Evolutionary conservation across 2,113 vertebrate species (phyloP).

Genomic region (Mastomys natalensis): DNA sequence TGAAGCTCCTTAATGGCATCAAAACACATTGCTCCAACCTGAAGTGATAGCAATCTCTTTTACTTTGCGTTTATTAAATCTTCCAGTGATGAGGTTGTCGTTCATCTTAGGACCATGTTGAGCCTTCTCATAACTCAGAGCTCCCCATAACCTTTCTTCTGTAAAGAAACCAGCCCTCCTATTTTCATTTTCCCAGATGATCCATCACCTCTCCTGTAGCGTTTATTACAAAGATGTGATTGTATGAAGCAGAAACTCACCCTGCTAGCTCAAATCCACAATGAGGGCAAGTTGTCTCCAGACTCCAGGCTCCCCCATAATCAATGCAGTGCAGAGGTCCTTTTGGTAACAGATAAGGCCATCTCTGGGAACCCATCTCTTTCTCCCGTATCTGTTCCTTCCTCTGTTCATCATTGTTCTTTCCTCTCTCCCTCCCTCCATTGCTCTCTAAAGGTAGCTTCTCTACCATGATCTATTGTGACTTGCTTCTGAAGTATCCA

Average conservation of each 20-base stretch:
- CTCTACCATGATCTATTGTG: neutral
- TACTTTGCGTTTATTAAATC: too few species aligned
- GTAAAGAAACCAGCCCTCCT: neutral
- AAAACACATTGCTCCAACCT: neutral
- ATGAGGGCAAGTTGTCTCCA: accelerated
- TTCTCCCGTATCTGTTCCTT: neutral
- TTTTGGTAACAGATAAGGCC: neutral
- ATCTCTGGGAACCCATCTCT: neutral
- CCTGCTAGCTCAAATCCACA: neutral
- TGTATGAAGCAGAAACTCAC: neutral
- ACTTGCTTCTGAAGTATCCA: neutral
- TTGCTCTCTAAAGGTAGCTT: neutral
- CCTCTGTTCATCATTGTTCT: neutral
- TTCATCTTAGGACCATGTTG: neutral
- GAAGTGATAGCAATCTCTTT: too few species aligned
- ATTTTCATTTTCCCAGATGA: neutral
- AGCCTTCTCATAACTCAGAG: neutral
- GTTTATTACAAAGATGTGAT: neutral
- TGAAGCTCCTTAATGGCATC: neutral
- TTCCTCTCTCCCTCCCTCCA: neutral
- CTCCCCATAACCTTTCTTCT: neutral
- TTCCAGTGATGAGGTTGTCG: neutral
- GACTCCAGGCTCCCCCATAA: neutral
- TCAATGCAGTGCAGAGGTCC: too few species aligned
- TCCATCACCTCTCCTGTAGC: too few species aligned